phyloP scores from a whole-genome alignment of 2,888 invertebrate species.

The Rosalia funebris region DNA sequence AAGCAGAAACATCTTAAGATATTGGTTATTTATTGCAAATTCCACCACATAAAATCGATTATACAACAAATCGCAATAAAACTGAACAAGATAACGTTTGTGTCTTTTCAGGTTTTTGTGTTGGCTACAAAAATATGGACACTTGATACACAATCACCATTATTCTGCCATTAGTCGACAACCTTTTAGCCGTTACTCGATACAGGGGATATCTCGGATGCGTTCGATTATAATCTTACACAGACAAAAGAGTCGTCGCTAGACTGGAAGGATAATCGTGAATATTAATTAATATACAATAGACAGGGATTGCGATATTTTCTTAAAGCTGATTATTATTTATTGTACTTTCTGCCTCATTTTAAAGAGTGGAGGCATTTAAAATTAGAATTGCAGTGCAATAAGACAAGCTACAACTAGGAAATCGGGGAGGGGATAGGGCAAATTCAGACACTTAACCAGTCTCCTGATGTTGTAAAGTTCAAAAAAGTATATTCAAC shows the following conservation, averaged over 20 bases:
- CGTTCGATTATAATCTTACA: neutral
- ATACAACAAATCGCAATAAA: slow-evolving; percentile 31
- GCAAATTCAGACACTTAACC: slow-evolving; percentile 42
- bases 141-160: slow-evolving; percentile 38
- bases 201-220: neutral
- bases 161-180: slow-evolving; percentile 37
- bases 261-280: slow-evolving; percentile 24
- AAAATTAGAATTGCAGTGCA: slow-evolving; percentile 52
- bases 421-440: slow-evolving; percentile 44
- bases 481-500: slow-evolving; percentile 31
- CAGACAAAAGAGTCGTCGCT: slow-evolving; percentile 2
- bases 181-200: slow-evolving; percentile 13
- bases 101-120: slow-evolving; percentile 35
- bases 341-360: slow-evolving; percentile 59
- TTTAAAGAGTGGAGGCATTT: slow-evolving; percentile 32
- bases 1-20: too few species aligned
- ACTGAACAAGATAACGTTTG: slow-evolving; percentile 31
- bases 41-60: slow-evolving; percentile 26
- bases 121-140: slow-evolving; percentile 52
- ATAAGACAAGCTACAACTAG: slow-evolving; percentile 52
- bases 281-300: slow-evolving; percentile 38
- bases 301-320: slow-evolving; percentile 40
- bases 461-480: slow-evolving; percentile 39
- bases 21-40: slow-evolving; percentile 29
- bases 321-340: slow-evolving; percentile 55